Evolutionary conservation across 2,888 invertebrate genomes (phyloP).

Genomic region (Thera britannica): DNA sequence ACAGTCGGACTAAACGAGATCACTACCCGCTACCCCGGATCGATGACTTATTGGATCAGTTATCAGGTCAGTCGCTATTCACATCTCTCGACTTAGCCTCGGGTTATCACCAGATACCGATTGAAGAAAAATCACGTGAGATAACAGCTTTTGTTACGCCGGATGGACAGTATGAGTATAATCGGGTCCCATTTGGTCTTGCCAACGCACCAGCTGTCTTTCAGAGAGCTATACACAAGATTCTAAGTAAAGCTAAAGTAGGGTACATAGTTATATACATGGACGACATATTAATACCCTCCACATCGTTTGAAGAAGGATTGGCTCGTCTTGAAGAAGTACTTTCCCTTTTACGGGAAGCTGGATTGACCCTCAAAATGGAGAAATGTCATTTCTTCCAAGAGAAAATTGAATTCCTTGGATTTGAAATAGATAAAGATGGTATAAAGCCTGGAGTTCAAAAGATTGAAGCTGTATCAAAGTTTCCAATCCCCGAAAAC

Average conservation of each 20-base stretch:
- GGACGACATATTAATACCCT: constrained; percentile 10
- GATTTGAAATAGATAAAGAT: background rate
- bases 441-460: constrained; percentile 2
- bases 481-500: background rate
- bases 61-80: background rate
- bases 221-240: constrained; percentile 6
- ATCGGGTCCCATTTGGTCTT: constrained; percentile 4
- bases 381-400: constrained; percentile 8
- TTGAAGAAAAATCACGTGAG: background rate
- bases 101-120: constrained; percentile 8
- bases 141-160: constrained; percentile 9
- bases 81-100: constrained; percentile 5
- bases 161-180: constrained; percentile 5
- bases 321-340: background rate
- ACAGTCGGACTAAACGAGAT: background rate
- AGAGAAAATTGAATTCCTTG: constrained; percentile 4
- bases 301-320: constrained; percentile 4
- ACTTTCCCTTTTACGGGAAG: background rate
- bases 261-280: background rate
- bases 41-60: constrained; percentile 1
- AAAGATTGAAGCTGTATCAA: background rate
- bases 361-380: constrained; percentile 2
- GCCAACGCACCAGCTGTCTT: constrained; percentile 6
- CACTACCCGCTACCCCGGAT: constrained; percentile 9
- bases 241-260: background rate